Conservation (phyloP, 2,113 vertebrate genomes). For the Seriola aureovittata region DNA sequence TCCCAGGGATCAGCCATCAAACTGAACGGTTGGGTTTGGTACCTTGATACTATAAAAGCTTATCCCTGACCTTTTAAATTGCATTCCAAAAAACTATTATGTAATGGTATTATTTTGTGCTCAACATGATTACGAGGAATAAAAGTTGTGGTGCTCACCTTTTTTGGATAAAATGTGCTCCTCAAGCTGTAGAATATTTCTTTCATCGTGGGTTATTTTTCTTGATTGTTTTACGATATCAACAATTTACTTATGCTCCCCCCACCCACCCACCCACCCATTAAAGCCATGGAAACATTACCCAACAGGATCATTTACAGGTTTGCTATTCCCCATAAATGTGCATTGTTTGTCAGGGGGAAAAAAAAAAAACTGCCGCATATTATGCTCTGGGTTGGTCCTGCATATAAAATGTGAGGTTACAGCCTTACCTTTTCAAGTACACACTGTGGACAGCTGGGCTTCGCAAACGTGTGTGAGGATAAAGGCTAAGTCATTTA, state of each 20-base stretch:
- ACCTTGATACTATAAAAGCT: constrained; percentile 26
- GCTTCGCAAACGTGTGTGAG: constrained; percentile 57
- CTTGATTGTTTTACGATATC: constrained; percentile 35
- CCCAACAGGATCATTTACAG: constrained; percentile 60
- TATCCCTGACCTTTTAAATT: constrained; percentile 45
- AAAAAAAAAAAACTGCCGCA: constrained; percentile 49
- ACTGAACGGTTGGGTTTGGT: constrained; percentile 19
- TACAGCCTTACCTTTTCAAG: constrained; percentile 65
- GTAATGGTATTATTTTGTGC: constrained; percentile 62
- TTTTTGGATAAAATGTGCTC: constrained; percentile 76
- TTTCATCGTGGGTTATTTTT: constrained; percentile 48
- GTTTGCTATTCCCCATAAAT: constrained; percentile 54
- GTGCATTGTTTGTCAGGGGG: constrained; percentile 44
- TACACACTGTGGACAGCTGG: constrained; percentile 76
- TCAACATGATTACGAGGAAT: constrained; percentile 55
- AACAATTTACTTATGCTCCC: constrained; percentile 48
- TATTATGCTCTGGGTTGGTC: constrained; percentile 44
- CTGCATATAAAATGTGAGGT: constrained; percentile 63
- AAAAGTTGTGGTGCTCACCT: constrained; percentile 59
- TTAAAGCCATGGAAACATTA: constrained; percentile 66
- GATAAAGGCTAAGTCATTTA: constrained; percentile 72
- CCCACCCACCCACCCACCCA: not conserved
- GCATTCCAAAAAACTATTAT: constrained; percentile 36
- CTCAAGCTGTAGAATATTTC: constrained; percentile 72
- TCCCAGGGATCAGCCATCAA: constrained; percentile 5